Conservation (phyloP, 2,113 vertebrate species). For the Nothoprocta pentlandii region DNA sequence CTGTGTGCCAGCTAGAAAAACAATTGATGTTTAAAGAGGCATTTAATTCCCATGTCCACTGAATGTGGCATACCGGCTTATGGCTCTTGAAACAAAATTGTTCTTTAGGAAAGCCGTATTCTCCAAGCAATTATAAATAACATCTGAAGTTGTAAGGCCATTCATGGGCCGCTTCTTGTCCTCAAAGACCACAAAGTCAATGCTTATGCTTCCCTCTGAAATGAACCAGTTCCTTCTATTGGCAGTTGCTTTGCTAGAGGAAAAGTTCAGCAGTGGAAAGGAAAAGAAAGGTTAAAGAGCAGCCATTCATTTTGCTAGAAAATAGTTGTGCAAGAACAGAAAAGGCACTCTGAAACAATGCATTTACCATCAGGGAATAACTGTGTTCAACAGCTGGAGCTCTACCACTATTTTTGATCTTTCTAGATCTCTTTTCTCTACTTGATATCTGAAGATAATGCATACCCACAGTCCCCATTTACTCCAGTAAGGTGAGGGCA, state of each 20-base stretch:
- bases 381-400: not conserved
- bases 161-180: not conserved
- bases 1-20: not conserved
- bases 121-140: slow-evolving; percentile 5
- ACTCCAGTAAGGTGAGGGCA: not conserved
- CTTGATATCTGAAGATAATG: not conserved
- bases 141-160: not conserved
- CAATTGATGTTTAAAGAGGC: not conserved
- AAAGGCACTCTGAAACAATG: not conserved
- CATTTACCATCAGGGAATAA: not conserved
- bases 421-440: not conserved
- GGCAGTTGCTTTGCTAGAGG: not conserved
- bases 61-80: not conserved
- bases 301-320: not conserved
- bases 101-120: not conserved
- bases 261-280: not conserved
- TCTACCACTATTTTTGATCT: not conserved
- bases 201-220: not conserved
- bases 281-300: not conserved
- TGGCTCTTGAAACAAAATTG: not conserved
- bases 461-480: not conserved
- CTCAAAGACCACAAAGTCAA: not conserved
- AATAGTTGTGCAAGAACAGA: not conserved
- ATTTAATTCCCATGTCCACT: not conserved
- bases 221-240: not conserved